These are phyloP conservation scores for Drosophila paramelanica DNA, from an alignment of 2,888 invertebrate genomes.

Conservation along the genomic window DNA sequence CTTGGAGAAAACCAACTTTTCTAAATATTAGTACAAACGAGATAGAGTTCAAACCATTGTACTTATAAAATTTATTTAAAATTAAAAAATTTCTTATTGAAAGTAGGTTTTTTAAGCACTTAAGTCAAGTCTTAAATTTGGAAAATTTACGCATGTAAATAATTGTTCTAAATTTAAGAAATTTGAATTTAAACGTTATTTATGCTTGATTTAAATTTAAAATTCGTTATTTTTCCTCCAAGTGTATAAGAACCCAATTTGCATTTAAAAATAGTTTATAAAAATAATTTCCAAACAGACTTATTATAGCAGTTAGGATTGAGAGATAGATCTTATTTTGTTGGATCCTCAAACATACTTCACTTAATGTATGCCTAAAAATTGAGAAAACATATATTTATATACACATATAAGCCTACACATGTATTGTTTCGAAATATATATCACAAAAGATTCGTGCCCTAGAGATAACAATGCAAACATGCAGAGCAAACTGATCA, in stretches of 20 bases:
- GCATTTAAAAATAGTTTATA: background rate
- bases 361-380: slow-evolving; percentile 16
- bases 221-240: background rate
- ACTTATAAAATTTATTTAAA: too few species aligned
- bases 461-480: slow-evolving; percentile 2
- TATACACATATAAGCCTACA: slow-evolving; percentile 13
- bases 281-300: background rate
- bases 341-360: background rate
- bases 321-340: background rate
- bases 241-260: background rate
- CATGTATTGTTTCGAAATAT: background rate
- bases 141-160: too few species aligned
- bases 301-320: background rate
- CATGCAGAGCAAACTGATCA: slow-evolving; percentile 28
- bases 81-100: too few species aligned
- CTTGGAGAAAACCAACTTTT: background rate
- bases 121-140: too few species aligned
- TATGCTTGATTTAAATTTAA: too few species aligned
- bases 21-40: background rate
- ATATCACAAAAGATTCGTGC: slow-evolving; percentile 19
- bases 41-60: too few species aligned
- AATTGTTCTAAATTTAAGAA: too few species aligned
- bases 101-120: too few species aligned
- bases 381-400: background rate
- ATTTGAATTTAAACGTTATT: too few species aligned